Evolutionary conservation across 2,797 vertebrate genomes (phyloP), one percentile per base, ranked within the genome.

Genomic region (Danio choprae): DNA sequence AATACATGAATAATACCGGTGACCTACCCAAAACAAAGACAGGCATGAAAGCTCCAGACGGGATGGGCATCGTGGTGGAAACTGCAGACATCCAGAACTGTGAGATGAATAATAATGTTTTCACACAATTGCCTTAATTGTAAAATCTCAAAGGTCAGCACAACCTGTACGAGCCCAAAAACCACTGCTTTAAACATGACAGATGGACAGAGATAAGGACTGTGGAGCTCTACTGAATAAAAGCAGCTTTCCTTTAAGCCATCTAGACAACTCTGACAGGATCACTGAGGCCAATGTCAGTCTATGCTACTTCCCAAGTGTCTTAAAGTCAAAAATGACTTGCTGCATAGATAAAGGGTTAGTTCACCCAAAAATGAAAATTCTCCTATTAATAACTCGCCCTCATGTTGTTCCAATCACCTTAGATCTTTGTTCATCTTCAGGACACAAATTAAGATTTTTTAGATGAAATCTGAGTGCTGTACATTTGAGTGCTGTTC

Each of bases 1-100:
- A 16, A 67, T 50, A 72, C 62, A 55, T 20, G 16, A 48, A 36
- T 5, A 38, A 60, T 22, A 60, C 41, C 6, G 18, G 16, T 36
- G 69, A 44, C 95, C 93, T 89, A 98, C 97, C 97, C 2, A 98
- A 85, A 43, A 98, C 95, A 86, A 98, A 98, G 84, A 98, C 97
- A 1, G 97, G 97, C 97, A 98, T 98, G 94, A 98, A 98, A 48
- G 96, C 96, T 85, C 97, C 97, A 0, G 96, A 97, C 0, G 97
- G 97, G 4, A 98, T 96, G 65, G 97, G 97, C 97, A 98, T 98
- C 12, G 97, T 96, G 55, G 96, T 98, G 82, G 97, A 94, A 83
- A 98, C 88, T 0, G 96, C 97, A 74, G 96, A 95, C 97, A 98
- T 98, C 95, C 95, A 96, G 90, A 98, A 98, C 97, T 98, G 88